Conservation (phyloP, 2,888 invertebrate genomes). For the Dysmachus trigonus region DNA sequence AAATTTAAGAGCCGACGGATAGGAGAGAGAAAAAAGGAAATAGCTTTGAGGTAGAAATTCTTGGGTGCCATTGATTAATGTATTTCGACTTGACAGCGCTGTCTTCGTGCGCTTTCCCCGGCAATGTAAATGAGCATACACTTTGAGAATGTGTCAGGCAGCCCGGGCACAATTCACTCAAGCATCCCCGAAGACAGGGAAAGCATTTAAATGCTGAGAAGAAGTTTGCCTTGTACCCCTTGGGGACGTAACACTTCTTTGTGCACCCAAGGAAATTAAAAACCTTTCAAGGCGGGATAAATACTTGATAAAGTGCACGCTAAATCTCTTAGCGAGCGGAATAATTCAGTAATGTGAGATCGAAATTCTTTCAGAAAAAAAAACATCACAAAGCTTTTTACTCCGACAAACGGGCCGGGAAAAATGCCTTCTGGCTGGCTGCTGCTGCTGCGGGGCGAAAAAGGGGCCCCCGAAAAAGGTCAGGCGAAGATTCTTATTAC, state of each 20-base stretch:
- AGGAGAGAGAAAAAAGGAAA: background rate
- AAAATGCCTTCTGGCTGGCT: slow-evolving; percentile 18
- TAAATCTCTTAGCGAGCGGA: slow-evolving; percentile 33
- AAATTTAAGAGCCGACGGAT: background rate
- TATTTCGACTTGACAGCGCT: slow-evolving; percentile 25
- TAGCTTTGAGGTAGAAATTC: slow-evolving; percentile 34
- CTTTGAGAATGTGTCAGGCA: slow-evolving; percentile 12
- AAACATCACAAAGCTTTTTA: slow-evolving; percentile 41
- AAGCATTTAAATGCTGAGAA: slow-evolving; percentile 38
- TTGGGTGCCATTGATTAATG: slow-evolving; percentile 35
- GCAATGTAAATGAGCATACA: slow-evolving; percentile 37
- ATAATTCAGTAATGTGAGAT: slow-evolving; percentile 37
- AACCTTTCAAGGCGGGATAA: slow-evolving; percentile 38
- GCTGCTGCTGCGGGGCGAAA: background rate
- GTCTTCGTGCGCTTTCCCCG: slow-evolving; percentile 12
- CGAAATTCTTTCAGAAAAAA: slow-evolving; percentile 23
- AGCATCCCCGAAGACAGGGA: slow-evolving; percentile 26
- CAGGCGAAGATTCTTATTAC: slow-evolving; percentile 40
- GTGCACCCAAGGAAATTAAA: slow-evolving; percentile 37
- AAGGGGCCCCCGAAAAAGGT: slow-evolving; percentile 27
- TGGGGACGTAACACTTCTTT: slow-evolving; percentile 32
- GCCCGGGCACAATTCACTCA: slow-evolving; percentile 28
- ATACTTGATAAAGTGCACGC: slow-evolving; percentile 41
- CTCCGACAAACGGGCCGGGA: slow-evolving; percentile 19
- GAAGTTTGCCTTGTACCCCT: slow-evolving; percentile 30